Conservation (phyloP, 2,797 vertebrate species). For the Gastrophryne carolinensis region DNA sequence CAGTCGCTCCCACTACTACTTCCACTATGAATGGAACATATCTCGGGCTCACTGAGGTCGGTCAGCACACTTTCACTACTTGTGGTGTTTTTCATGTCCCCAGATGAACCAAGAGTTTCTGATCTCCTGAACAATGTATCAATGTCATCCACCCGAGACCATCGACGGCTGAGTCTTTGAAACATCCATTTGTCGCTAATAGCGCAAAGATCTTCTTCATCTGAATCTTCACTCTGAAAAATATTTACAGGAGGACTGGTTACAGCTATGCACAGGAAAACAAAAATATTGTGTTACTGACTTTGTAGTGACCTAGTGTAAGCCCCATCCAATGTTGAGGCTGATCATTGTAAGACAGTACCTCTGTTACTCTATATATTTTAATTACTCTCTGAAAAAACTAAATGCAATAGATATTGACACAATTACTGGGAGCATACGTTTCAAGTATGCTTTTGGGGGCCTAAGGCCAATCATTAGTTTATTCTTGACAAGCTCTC, state of each 20-base stretch:
- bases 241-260: constrained; percentile 42
- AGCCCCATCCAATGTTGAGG: too few relatives aligned
- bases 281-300: too few relatives aligned
- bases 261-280: too few relatives aligned
- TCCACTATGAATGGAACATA: constrained; percentile 90
- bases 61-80: constrained; percentile 96
- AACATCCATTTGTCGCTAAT: constrained; percentile 99
- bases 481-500: too few relatives aligned
- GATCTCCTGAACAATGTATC: constrained; percentile 76
- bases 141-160: constrained; percentile 92
- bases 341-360: too few relatives aligned
- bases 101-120: constrained; percentile 71
- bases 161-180: constrained; percentile 91
- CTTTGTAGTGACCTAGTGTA: too few relatives aligned
- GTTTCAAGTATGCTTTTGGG: too few relatives aligned
- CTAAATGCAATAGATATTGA: too few relatives aligned
- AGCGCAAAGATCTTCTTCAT: constrained; percentile 95
- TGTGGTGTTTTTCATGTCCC: constrained; percentile 82
- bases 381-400: too few relatives aligned
- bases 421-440: too few relatives aligned
- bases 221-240: constrained; percentile 91
- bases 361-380: too few relatives aligned
- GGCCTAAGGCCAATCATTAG: too few relatives aligned
- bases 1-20: constrained; percentile 87
- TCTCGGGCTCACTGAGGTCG: constrained; percentile 91